These are phyloP conservation scores for Calycopis cecrops DNA, from an alignment of 1,140 invertebrate species.

Conservation along the genomic window DNA sequence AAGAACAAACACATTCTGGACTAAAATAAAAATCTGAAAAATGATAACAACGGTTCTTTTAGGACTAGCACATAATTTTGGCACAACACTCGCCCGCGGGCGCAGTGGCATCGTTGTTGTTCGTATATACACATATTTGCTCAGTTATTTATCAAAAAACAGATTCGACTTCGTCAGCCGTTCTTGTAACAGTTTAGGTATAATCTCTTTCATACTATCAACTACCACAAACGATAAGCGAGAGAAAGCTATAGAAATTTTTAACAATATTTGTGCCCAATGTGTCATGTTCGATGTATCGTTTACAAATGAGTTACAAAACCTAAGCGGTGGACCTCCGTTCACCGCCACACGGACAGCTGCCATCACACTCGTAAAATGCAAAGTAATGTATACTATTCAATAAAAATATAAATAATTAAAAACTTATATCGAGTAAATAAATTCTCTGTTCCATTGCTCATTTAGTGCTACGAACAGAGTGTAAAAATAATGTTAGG, in stretches of 20 bases:
- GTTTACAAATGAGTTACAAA: constrained; percentile 62
- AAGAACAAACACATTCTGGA: constrained; percentile 73
- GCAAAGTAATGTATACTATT: constrained; percentile 70
- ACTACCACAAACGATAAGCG: constrained; percentile 54
- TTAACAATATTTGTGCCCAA: constrained; percentile 69
- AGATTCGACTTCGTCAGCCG: constrained; percentile 30
- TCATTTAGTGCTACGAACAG: constrained; percentile 66
- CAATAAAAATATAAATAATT: constrained; percentile 66
- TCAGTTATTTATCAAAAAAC: constrained; percentile 38
- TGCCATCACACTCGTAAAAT: constrained; percentile 70
- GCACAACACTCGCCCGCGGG: constrained; percentile 61
- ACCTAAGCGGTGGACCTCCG: constrained; percentile 47
- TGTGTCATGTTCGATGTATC: constrained; percentile 74
- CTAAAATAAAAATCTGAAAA: constrained; percentile 74
- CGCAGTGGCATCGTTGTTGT: constrained; percentile 66
- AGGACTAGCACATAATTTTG: constrained; percentile 74
- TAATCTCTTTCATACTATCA: constrained; percentile 40
- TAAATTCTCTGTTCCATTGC: constrained; percentile 74
- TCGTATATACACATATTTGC: constrained; percentile 56
- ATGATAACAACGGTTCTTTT: constrained; percentile 71
- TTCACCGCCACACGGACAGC: constrained; percentile 64
- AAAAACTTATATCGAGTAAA: constrained; percentile 72
- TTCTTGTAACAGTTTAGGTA: constrained; percentile 33
- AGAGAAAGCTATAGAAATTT: constrained; percentile 53
- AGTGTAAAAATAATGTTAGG: constrained; percentile 62